Base-by-base conservation (phyloP, 2,888 invertebrate genomes). In the Plutella xylostella region DNA sequence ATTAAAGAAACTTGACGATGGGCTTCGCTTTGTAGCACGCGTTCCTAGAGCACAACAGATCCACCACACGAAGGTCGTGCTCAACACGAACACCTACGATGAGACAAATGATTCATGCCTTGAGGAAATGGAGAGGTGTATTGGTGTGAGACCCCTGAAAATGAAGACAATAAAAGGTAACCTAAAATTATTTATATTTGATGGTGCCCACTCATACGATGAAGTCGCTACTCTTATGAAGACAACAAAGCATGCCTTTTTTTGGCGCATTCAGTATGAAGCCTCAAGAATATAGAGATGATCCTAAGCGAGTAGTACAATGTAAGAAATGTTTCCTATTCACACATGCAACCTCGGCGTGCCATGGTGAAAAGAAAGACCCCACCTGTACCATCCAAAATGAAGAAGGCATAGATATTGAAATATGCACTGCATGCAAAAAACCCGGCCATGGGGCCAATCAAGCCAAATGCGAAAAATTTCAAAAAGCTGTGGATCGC, bases 111-210 rank as follows among this genome's bases (percentile, higher is more conserved):
- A 37, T 11, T 11, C 37, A 37, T 37, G 37, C 20, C 37, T 37
- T 12, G 33, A 44, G 19, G 38, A 38, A 44, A 44, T 44, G 44
- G 38, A 44, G 30, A 44, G 38, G 38, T 44, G 38, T 15, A 38
- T 44, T 15, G 44, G 38, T 15, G 44, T 44, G 17, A 37, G 44
- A 44, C 44, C 38, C 14, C 35, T 37, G 17, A 44, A 44, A 44
- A 38, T 38, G 37, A 44, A 30, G 28, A 44, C 45, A 40, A 39
- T 45, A 30, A 40, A 45, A 45, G 39, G 22, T 39, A 45, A 45
- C 33, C 33, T 45, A 37, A 35, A 37, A 37, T 20, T 43, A 28
- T 43, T 43, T 37, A 37, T 43, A 18, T 43, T 37, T 37, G 43
- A 44, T 22, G 39, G 45, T 25, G 33, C 40, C 34, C 34, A 45